Evolutionary conservation across 2,888 invertebrate genomes (phyloP).

Genomic region (Balanococcus diminutus): DNA sequence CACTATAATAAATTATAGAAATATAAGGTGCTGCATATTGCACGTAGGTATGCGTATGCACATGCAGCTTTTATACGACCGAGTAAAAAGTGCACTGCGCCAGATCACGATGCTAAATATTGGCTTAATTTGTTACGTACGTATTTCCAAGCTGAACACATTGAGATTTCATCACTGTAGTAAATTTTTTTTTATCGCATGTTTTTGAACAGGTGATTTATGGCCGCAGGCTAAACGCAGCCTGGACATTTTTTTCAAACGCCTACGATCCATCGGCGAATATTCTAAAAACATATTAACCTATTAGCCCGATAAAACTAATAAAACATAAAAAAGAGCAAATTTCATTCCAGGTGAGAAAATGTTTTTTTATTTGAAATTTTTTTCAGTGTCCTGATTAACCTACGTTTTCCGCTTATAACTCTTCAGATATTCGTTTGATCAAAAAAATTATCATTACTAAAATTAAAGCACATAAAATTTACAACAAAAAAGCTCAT

Average conservation of each 20-base stretch:
- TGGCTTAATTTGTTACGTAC: neutral
- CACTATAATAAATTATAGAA: slow-evolving; percentile 13
- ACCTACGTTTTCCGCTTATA: too few species aligned
- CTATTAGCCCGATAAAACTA: too few species aligned
- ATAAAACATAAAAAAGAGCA: too few species aligned
- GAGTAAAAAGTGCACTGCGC: neutral
- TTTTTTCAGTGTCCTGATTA: too few species aligned
- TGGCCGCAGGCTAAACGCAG: neutral
- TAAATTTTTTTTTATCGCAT: neutral
- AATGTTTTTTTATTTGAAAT: too few species aligned
- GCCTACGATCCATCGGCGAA: neutral
- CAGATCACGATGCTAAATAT: neutral
- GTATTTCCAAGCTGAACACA: too few species aligned
- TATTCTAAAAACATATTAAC: neutral
- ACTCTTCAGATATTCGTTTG: too few species aligned
- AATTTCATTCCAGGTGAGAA: too few species aligned
- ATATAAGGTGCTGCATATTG: neutral
- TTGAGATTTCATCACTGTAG: neutral
- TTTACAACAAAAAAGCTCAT: too few species aligned
- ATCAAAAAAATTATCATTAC: too few species aligned
- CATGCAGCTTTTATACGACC: neutral
- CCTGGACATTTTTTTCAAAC: neutral
- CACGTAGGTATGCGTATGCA: neutral
- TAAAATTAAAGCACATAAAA: too few species aligned
- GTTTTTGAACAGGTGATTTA: neutral